phyloP scores from a whole-genome alignment of 2,797 vertebrate species.

The Gymnothorax reevesii region DNA sequence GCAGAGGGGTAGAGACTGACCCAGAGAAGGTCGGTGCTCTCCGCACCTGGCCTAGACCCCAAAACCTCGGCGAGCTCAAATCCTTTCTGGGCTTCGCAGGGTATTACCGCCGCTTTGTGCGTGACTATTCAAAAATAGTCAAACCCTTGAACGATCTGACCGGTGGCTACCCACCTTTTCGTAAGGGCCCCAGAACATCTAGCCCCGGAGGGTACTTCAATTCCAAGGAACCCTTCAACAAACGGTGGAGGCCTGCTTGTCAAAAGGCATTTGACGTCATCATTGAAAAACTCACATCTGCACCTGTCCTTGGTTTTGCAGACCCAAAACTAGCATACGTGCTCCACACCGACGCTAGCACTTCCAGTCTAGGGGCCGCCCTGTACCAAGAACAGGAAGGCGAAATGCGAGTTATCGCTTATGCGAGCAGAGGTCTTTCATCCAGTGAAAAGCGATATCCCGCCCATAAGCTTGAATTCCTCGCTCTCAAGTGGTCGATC shows the following conservation, averaged over 20 bases:
- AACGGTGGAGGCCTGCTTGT: neutral
- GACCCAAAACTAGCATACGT: neutral
- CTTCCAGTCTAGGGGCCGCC: neutral
- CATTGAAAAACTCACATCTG: neutral
- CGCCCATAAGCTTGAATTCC: neutral
- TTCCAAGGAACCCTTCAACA: neutral
- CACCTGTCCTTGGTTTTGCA: constrained; percentile 23
- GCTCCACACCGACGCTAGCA: neutral
- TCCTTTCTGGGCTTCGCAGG: neutral
- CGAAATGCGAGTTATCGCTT: constrained; percentile 27
- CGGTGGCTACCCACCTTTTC: neutral
- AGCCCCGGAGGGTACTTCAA: neutral
- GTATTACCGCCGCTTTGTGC: constrained; percentile 1
- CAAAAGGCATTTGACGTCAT: neutral
- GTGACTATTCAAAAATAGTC: constrained; percentile 20
- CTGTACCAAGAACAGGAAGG: constrained; percentile 33
- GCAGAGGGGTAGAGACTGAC: neutral
- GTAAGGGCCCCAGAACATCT: neutral
- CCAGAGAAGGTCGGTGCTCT: neutral
- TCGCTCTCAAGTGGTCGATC: neutral
- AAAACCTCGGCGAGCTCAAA: neutral
- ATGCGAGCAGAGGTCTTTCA: constrained; percentile 29
- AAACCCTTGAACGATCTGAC: constrained; percentile 17
- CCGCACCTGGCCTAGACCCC: constrained; percentile 9
- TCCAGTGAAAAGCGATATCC: constrained; percentile 26